phyloP scores from a whole-genome alignment of 2,113 vertebrate genomes.

The Numenius arquata region DNA sequence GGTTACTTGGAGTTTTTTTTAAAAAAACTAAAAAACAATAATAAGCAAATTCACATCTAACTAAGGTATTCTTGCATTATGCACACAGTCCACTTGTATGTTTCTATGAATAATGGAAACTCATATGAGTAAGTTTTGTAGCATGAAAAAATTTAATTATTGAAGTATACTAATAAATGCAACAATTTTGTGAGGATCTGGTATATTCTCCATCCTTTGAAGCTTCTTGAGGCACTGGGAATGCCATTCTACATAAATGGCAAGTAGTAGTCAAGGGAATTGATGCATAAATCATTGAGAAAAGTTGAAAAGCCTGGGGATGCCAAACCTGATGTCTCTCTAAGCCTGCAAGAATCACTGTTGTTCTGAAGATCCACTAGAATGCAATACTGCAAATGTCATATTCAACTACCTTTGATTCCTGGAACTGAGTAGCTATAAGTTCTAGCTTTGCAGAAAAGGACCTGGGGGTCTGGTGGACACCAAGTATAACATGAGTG shows the following conservation, averaged over 20 bases:
- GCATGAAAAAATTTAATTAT: background rate
- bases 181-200: background rate
- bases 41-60: background rate
- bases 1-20: background rate
- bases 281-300: background rate
- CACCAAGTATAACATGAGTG: background rate
- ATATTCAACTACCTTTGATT: background rate
- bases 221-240: background rate
- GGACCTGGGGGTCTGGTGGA: background rate
- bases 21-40: background rate
- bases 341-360: background rate
- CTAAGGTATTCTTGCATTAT: background rate
- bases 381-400: background rate
- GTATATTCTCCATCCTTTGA: background rate
- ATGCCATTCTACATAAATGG: background rate
- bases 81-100: fast-evolving
- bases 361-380: background rate
- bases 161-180: background rate
- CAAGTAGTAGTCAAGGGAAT: background rate
- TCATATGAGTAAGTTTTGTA: background rate
- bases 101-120: background rate
- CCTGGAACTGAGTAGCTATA: background rate
- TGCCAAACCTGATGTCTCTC: background rate
- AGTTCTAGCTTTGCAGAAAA: background rate
- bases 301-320: background rate